Conservation (phyloP, 37 sponge, comb jelly and placozoan species). For the Tethya wilhelma region DNA sequence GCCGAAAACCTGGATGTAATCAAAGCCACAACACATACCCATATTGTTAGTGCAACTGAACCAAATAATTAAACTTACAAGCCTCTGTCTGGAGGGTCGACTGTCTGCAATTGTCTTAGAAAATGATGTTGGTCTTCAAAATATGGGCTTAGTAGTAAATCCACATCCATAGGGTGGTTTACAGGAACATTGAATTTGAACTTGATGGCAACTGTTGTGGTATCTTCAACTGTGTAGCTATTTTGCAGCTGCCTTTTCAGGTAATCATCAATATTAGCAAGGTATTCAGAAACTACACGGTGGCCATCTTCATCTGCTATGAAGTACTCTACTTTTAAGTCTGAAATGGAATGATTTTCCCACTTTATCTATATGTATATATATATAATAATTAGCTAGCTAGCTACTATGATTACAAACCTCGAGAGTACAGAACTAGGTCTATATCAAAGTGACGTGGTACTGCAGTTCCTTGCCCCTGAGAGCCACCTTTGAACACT, state of each 20-base stretch:
- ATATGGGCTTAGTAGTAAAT: slow-evolving; percentile 22
- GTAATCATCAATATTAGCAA: slow-evolving; percentile 2
- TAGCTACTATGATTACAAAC: not conserved
- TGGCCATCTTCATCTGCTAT: slow-evolving; percentile 1
- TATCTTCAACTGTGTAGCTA: not conserved
- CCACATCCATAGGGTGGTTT: not conserved
- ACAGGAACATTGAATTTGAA: slow-evolving; percentile 8
- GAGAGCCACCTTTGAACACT: slow-evolving; percentile 10
- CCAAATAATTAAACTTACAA: no score
- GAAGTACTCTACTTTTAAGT: no score
- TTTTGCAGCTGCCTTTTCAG: not conserved
- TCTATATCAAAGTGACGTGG: slow-evolving; percentile 19
- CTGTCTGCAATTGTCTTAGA: not conserved
- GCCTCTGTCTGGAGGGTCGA: not conserved
- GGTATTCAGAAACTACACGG: not conserved
- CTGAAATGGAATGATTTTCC: no score
- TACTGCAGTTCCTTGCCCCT: slow-evolving; percentile 20
- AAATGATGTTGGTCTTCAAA: not conserved
- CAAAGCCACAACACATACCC: no score
- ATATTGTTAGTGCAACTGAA: not conserved
- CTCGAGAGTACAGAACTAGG: slow-evolving; percentile 12
- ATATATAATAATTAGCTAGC: not conserved
- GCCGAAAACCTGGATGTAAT: slow-evolving; percentile 44
- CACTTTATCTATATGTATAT: not conserved
- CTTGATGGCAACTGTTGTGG: slow-evolving; percentile 9